Evolutionary conservation across 92 coral and sea anemone genomes (phyloP).

Genomic region (Pocillopora grandis): DNA sequence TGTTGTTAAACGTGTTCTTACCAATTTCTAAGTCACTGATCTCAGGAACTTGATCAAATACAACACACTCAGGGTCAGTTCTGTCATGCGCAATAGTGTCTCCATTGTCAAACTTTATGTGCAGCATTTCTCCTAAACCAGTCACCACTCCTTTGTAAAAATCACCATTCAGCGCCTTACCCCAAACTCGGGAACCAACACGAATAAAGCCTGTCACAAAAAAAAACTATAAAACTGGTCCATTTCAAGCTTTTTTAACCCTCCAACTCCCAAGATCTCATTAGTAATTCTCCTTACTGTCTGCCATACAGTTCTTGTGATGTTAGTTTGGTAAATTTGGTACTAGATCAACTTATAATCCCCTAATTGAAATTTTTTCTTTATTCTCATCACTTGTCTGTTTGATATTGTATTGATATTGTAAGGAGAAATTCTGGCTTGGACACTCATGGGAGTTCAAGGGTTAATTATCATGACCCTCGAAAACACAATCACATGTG

Average conservation of each 20-base stretch:
- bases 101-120: slow-evolving; percentile 96
- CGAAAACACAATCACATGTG: background rate
- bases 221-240: background rate
- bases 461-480: background rate
- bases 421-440: too few species aligned
- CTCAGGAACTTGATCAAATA: slow-evolving; percentile 92
- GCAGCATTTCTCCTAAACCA: slow-evolving; percentile 95
- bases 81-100: slow-evolving; percentile 98
- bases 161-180: slow-evolving; percentile 98
- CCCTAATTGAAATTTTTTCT: too few species aligned
- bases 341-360: too few species aligned
- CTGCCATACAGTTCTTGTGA: too few species aligned
- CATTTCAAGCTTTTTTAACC: background rate
- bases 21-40: slow-evolving; percentile 82
- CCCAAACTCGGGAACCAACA: slow-evolving; percentile 99
- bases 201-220: slow-evolving; percentile 82
- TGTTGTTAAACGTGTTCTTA: slow-evolving; percentile 2
- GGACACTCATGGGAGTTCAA: background rate
- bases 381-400: too few species aligned
- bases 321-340: too few species aligned
- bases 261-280: too few species aligned
- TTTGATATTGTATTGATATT: too few species aligned
- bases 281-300: too few species aligned
- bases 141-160: slow-evolving; percentile 93
- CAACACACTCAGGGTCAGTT: slow-evolving; percentile 87